Percentiles rank a stretch among this genome's conserved stretches.
These are phyloP conservation scores for Camarhynchus parvulus DNA, from an alignment of 2,113 vertebrate genomes.

Conservation along the genomic window DNA sequence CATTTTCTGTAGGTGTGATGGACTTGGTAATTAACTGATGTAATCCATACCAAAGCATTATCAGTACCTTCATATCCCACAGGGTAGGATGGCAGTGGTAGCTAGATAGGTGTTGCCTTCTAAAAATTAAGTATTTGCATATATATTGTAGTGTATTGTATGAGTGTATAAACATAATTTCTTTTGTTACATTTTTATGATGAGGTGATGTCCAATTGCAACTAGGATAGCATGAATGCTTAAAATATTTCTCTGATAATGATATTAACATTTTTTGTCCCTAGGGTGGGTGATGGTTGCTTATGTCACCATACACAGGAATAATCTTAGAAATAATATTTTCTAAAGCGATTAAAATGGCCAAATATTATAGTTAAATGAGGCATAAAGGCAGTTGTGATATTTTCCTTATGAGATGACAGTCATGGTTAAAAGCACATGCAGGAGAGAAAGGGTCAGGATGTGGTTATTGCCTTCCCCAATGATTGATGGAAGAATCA, in stretches of 20 bases:
- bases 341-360: background rate
- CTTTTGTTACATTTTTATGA: background rate
- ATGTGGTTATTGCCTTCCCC: background rate
- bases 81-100: background rate
- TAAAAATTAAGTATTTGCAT: background rate
- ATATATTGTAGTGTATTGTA: background rate
- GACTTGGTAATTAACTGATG: constrained; percentile 16
- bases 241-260: background rate
- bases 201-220: background rate
- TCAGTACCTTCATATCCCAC: background rate
- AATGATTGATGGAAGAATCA: background rate
- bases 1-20: background rate
- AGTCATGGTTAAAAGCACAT: background rate
- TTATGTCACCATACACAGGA: background rate
- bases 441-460: background rate
- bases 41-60: background rate
- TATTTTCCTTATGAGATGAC: background rate
- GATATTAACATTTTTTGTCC: background rate
- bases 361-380: background rate
- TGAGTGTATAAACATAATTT: background rate
- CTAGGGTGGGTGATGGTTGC: background rate
- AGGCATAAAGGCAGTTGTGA: background rate
- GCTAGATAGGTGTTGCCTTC: background rate
- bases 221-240: background rate
- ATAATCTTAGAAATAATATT: background rate